Evolutionary conservation across 2,113 vertebrate species (phyloP).

Genomic region (Gallinago paraguaiae): DNA sequence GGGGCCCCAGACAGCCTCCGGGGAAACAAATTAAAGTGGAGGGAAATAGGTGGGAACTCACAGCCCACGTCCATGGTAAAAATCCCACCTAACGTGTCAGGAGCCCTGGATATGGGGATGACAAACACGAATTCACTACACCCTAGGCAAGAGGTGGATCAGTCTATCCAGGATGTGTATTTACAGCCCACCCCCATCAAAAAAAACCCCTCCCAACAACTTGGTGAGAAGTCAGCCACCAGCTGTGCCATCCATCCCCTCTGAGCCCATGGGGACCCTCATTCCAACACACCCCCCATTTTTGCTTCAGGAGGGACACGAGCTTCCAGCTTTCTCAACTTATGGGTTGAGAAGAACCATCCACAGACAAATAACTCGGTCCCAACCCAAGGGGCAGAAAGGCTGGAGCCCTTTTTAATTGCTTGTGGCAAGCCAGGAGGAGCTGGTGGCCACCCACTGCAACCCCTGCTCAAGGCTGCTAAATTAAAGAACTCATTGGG

Average conservation of each 20-base stretch:
- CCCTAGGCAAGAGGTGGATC: not conserved
- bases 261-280: not conserved
- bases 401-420: not conserved
- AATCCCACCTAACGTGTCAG: not conserved
- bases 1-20: not conserved
- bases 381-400: not conserved
- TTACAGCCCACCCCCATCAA: not conserved
- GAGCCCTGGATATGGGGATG: not conserved
- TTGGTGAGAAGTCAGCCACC: not conserved
- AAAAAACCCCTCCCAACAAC: not conserved
- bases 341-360: not conserved
- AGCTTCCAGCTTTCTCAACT: not conserved
- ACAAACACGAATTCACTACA: accelerated
- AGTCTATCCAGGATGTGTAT: not conserved
- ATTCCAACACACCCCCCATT: not conserved
- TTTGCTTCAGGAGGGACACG: not conserved
- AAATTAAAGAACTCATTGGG: not conserved
- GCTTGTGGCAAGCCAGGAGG: not conserved
- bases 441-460: not conserved
- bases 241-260: not conserved
- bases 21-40: not conserved
- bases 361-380: not conserved
- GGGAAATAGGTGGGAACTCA: not conserved
- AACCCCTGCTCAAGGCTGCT: not conserved
- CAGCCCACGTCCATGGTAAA: not conserved